phyloP scores from a whole-genome alignment of 2,113 vertebrate genomes.

The Zingel zingel region DNA sequence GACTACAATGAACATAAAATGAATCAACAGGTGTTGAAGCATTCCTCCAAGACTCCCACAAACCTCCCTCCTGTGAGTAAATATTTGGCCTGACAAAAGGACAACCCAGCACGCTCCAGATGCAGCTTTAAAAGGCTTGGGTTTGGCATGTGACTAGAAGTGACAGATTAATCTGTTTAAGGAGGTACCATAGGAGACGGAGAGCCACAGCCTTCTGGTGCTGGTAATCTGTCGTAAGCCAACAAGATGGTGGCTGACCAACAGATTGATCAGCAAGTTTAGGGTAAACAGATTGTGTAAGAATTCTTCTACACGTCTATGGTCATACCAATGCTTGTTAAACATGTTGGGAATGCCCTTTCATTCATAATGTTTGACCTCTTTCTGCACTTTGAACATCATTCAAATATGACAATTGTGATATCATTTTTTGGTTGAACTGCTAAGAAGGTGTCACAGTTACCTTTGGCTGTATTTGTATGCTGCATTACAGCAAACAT shows the following conservation, averaged over 20 bases:
- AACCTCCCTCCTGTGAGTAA: conserved; percentile 45
- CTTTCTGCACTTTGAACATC: background rate
- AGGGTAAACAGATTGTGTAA: background rate
- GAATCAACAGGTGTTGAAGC: conserved; percentile 34
- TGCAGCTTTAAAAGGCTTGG: conserved; percentile 62
- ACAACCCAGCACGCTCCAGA: conserved; percentile 41
- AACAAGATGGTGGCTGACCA: background rate
- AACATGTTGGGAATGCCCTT: background rate
- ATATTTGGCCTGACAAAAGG: conserved; percentile 61
- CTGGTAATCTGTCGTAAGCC: conserved; percentile 50
- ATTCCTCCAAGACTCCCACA: background rate
- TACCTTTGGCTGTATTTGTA: background rate
- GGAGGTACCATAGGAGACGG: conserved; percentile 2
- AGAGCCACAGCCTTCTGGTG: conserved; percentile 59
- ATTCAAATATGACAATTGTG: background rate
- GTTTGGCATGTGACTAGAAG: conserved; percentile 33
- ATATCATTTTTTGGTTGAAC: background rate
- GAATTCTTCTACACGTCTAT: no score
- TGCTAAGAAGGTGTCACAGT: no score
- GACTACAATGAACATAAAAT: background rate
- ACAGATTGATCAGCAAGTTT: conserved; percentile 17
- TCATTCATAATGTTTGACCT: background rate
- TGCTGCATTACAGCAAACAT: background rate
- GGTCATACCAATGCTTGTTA: background rate
- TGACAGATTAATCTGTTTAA: conserved; percentile 60